Evolutionary conservation across 2,888 invertebrate genomes (phyloP), one percentile per base, ranked within the genome.

Genomic region (Agonopterix subpropinquella): DNA sequence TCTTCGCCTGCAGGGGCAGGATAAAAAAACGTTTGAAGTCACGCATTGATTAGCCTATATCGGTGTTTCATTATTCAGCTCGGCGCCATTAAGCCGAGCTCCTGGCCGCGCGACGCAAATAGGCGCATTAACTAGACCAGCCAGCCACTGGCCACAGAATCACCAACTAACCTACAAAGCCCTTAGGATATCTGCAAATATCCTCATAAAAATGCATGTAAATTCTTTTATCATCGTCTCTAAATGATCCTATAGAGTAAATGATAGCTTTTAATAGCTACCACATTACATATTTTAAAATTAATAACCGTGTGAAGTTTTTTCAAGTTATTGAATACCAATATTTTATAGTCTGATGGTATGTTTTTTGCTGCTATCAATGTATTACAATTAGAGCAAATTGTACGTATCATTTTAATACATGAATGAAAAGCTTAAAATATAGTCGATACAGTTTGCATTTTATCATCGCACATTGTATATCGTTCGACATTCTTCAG

Each of bases 1-100:
- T 39, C 39, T n/a, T n/a, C n/a, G 39, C 39, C 39, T 39, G n/a
- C n/a, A n/a, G 39, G 39, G n/a, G 39, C n/a, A 39, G 28, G 28
- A 44, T 53, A 59, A 50, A 53, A 62, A 63, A 62, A 61, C 56
- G 53, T 56, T 53, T 49, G 53, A 68, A 65, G 69, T 64, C 56
- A 64, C 62, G 69, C 67, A 77, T 78, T 76, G 73, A 80, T 83
- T 80, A 80, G 77, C 73, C 71, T 61, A 75, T 71, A 77, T 77
- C 61, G 68, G 51, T 64, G 64, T 68, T 74, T 73, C 64, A 81
- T 81, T 79, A 82, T 80, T 76, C 77, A 79, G 69, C 51, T 64
- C 71, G 77, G 79, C 80, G 80, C 79, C 79, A 75, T 74, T 78
- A 76, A 36, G 51, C 45, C 47, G 50, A 11, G 45, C 44, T 11